A percentile compares a stretch with the other conserved stretches of the same genome.
Conservation (phyloP, 37 sponge, comb jelly and placozoan species). For the Sycon ciliatum region DNA sequence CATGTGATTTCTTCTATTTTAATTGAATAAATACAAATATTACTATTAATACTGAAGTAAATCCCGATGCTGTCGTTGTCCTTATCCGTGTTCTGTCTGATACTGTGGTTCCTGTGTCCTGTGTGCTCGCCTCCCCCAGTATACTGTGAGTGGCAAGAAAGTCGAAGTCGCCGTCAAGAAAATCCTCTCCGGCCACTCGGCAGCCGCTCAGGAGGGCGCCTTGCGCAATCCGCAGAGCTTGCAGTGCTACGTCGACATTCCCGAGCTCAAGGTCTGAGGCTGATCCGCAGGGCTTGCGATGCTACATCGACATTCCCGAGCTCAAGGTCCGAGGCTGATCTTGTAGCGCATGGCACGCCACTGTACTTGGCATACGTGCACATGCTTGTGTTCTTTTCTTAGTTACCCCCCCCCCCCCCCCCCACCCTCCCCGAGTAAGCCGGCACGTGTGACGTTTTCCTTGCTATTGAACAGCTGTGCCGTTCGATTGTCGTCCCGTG, state of each 20-base stretch:
- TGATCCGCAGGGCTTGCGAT: slow-evolving; percentile 69
- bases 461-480: too few species aligned
- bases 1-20: too few species aligned
- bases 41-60: too few species aligned
- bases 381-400: too few species aligned
- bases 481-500: too few species aligned
- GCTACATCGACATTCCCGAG: slow-evolving; percentile 62
- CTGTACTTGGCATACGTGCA: slow-evolving; percentile 70
- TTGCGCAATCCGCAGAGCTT: slow-evolving; percentile 81
- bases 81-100: neutral
- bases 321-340: slow-evolving; percentile 20
- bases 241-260: slow-evolving; percentile 71
- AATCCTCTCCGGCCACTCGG: slow-evolving; percentile 73
- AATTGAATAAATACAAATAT: too few species aligned
- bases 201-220: slow-evolving; percentile 60
- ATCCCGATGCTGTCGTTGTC: too few species aligned
- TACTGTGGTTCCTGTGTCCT: too few species aligned
- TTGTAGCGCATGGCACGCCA: slow-evolving; percentile 72
- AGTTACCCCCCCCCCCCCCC: too few species aligned
- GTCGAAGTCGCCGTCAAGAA: slow-evolving; percentile 97
- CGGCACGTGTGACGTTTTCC: too few species aligned
- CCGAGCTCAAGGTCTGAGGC: slow-evolving; percentile 12
- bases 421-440: too few species aligned
- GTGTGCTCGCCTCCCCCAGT: slow-evolving; percentile 38
- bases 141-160: slow-evolving; percentile 91